Evolutionary conservation across 2,888 invertebrate species (phyloP), one percentile per base, ranked within the genome.

Genomic region (Hirtodrosophila alboralis): DNA sequence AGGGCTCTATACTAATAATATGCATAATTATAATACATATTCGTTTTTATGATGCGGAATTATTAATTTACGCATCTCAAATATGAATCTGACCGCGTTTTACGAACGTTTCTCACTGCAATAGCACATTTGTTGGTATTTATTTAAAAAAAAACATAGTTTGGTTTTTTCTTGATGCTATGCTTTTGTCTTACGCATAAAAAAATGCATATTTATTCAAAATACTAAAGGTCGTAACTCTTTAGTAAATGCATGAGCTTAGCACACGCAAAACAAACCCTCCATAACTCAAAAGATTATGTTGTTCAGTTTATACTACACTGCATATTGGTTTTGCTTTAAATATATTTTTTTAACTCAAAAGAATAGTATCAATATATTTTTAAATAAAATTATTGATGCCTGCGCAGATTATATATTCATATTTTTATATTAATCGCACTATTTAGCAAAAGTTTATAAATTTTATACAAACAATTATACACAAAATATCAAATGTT

Each of bases 31-130:
- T 60, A 44, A 51, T 14, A 23, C 23, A 23, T 23, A 69, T 52
- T 51, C 30, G 27, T 14, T 48, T 62, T 60, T 49, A 71, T 60
- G 61, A 44, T 26, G 44, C 48, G 59, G 62, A 75, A 73, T 83
- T 83, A 78, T 74, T 70, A 80, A 84, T 79, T 66, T 62, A 75
- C 61, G 51, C 60, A 69, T 81, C 47, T 52, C 34, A 72, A 72
- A 81, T 78, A 77, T 78, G 64, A 83, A 68, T 70, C 70, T 79
- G 79, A 79, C 79, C 83, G 83, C 59, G 60, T 61, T 83, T 74
- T 54, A 71, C 49, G 37, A 69, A 31, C 59, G 52, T 38, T 64
- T 45, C 52, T 49, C 44, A 57, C 56, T 48, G 44, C 69, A 64
- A 33, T 43, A 37, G 49, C 34, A 43, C 47, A 56, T 31, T 45